Evolutionary conservation across 1,140 invertebrate genomes (phyloP).

Genomic region (Diploscapter pachys): DNA sequence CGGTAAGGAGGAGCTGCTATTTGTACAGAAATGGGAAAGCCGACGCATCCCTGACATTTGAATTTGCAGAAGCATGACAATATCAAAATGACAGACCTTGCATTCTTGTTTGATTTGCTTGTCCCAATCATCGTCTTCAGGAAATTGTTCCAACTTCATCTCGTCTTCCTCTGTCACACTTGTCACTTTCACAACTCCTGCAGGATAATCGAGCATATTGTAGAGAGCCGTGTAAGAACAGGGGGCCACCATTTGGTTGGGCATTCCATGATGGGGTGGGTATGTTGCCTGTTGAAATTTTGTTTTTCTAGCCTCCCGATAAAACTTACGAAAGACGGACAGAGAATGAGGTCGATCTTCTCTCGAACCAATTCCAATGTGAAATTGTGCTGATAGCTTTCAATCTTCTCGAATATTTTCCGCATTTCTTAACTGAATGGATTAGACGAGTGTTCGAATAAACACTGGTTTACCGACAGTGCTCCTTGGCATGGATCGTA

Average conservation of each 20-base stretch:
- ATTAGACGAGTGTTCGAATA: too few species aligned
- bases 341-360: constrained; percentile 6
- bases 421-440: constrained; percentile 1
- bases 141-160: background rate
- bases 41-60: constrained; percentile 9
- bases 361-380: background rate
- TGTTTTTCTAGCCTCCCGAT: background rate
- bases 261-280: background rate
- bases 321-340: constrained; percentile 5
- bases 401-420: constrained; percentile 1
- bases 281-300: background rate
- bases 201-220: constrained; percentile 31
- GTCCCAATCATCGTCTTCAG: constrained; percentile 1
- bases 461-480: too few species aligned
- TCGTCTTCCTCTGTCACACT: constrained; percentile 22
- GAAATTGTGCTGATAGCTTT: constrained; percentile 5
- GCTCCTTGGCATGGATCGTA: too few species aligned
- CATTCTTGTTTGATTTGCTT: background rate
- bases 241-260: too few species aligned
- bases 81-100: background rate
- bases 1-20: constrained; percentile 13
- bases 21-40: constrained; percentile 14
- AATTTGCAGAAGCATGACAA: background rate
- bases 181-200: constrained; percentile 26
- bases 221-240: constrained; percentile 6